Evolutionary conservation across 2,113 vertebrate genomes (phyloP).

Genomic region (Nymphicus hollandicus): DNA sequence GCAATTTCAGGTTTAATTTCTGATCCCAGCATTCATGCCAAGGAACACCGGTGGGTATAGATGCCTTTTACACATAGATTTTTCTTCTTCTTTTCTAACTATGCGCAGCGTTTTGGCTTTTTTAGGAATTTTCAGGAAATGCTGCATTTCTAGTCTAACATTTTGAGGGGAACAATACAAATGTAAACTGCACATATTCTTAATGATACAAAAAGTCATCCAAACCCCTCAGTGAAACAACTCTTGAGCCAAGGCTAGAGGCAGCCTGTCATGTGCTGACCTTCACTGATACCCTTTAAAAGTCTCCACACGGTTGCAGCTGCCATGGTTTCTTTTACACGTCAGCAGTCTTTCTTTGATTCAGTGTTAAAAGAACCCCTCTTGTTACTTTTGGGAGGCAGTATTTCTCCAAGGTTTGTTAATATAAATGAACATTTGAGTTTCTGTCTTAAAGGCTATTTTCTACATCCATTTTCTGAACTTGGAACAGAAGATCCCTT

Average conservation of each 20-base stretch:
- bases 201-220: not conserved
- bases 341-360: conserved; percentile 36
- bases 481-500: conserved; percentile 11
- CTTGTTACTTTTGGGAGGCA: conserved; percentile 11
- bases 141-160: not conserved
- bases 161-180: not conserved
- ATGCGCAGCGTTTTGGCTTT: not conserved
- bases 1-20: not conserved
- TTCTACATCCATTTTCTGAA: conserved; percentile 34
- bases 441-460: conserved; percentile 20
- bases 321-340: not conserved
- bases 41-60: not conserved
- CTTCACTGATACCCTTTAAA: not conserved
- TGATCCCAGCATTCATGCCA: not conserved
- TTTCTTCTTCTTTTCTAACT: not conserved
- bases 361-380: conserved; percentile 19
- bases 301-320: conserved; percentile 1
- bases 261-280: not conserved
- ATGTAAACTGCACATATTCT: not conserved
- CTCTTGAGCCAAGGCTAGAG: not conserved
- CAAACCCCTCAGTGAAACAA: not conserved
- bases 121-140: not conserved
- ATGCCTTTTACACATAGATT: not conserved
- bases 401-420: not conserved
- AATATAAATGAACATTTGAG: conserved; percentile 38